Base-by-base conservation (phyloP, 2,797 vertebrate species). In the Eulemur rubriventer region DNA sequence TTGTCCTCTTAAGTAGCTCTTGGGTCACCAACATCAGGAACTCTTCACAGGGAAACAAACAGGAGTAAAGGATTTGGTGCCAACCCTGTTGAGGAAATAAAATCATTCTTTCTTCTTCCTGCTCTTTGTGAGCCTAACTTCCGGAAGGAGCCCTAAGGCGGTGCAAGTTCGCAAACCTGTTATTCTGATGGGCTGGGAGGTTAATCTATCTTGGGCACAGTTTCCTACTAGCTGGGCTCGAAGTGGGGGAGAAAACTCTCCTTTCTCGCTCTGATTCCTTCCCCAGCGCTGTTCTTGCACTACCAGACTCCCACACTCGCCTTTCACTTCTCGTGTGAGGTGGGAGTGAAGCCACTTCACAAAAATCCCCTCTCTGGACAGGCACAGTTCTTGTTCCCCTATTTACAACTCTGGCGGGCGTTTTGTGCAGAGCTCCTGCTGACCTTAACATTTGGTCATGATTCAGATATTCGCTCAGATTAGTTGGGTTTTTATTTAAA, bases 241-340 rank as follows among this genome's bases (percentile, higher is more conserved):
- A 89, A 97, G 96, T 94, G 20, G 46, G 59, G 48, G 94, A 97
- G 96, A 83, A 97, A 97, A 94, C 46, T 97, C 97, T 94, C 90
- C 87, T 96, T 93, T 98, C 90, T 97, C 67, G 52, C 96, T 97
- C 97, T 97, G 95, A 95, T 98, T 97, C 98, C 95, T 97, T 98
- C 94, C 80, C 96, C 94, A 46, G 91, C 61, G 48, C 92, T 94
- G 61, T 95, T 96, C 96, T 93, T 92, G 86, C 87, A 96, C 17
- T 86, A 86, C 97, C 90, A 92, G 95, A 91, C 96, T 96, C 78
- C 91, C 92, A 30, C 95, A 88, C 90, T 35, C 20, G 86, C 63
- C 73, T 98, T 97, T 98, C 98, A 11, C 97, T 98, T 98, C 98
- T 85, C 96, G 33, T 96, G 93, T 30, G 0, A 2, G 70, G 78